Percentiles rank a stretch among this genome's conserved stretches.
Conservation (phyloP, 2,888 invertebrate species). For the Ichneumoninae sp. region DNA sequence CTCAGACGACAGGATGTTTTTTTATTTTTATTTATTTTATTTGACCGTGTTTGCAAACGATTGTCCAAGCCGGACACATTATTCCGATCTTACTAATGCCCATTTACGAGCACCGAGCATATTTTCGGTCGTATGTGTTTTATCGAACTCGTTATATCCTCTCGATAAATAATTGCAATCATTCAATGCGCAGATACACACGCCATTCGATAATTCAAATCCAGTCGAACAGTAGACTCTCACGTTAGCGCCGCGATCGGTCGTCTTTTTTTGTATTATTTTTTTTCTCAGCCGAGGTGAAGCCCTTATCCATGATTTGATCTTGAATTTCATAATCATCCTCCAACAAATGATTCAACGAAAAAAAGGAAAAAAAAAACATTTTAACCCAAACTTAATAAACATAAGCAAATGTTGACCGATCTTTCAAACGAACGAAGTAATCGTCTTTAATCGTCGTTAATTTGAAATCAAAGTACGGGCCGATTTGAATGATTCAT, state of each 20-base stretch:
- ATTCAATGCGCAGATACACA: conserved; percentile 30
- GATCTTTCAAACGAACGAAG: background rate
- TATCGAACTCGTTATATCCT: conserved; percentile 17
- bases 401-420: background rate
- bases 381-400: background rate
- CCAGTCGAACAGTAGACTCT: conserved; percentile 20
- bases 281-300: background rate
- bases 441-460: background rate
- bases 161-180: conserved; percentile 32
- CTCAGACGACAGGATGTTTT: conserved; percentile 62
- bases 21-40: conserved; percentile 32
- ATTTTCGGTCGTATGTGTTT: conserved; percentile 14
- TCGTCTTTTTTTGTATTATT: conserved; percentile 1
- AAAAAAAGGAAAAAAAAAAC: background rate
- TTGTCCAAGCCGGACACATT: conserved; percentile 49
- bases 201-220: conserved; percentile 25
- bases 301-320: background rate
- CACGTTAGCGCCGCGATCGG: background rate
- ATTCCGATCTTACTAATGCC: conserved; percentile 39
- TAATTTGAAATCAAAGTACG: background rate
- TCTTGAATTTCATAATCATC: background rate
- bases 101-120: conserved; percentile 45
- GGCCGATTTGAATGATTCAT: background rate
- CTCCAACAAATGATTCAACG: background rate
- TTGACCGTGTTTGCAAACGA: conserved; percentile 16